Evolutionary conservation across 2,888 invertebrate species (phyloP), one percentile per base, ranked within the genome.

Genomic region (Catocala fraxini): DNA sequence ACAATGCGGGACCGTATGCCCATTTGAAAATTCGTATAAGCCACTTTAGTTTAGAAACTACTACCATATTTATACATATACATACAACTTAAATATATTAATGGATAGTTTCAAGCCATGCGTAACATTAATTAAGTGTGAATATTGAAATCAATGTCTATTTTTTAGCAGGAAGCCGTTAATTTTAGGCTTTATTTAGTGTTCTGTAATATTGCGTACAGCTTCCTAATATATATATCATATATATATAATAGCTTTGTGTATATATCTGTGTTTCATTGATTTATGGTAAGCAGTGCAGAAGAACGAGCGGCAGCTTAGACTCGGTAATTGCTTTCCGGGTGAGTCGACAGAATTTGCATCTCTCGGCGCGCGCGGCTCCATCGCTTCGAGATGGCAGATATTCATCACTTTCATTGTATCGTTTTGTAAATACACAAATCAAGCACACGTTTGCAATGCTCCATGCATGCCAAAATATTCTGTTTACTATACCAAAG

Each of bases 311-410:
- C 77, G 77, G 73, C 67, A 71, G 77, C 75, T 75, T 75, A 82
- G 76, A 76, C 77, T 73, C 75, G 61, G 80, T 87, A 87, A 87
- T 87, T 86, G 85, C 84, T 87, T 87, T 83, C 81, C 81, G 82
- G 80, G 78, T 83, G 86, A 86, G 79, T 84, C 82, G 80, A 80
- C 83, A 80, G 73, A 82, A 86, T 87, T 86, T 85, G 79, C 83
- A 87, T 85, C 79, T 74, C 73, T 67, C 48, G 59, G 60, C 62
- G 65, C 34, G 53, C 45, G 48, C 34, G 62, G 59, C 63, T 64
- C 58, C 69, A 65, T 71, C 73, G 54, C 68, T 59, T 63, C 53
- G 51, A 61, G 56, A 73, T 72, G 75, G 73, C 77, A 73, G 68
- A 77, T 75, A 76, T 71, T 59, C 68, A 75, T 75, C 76, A 73